These are phyloP conservation scores for Meteorus cinctellus DNA, from an alignment of 2,888 invertebrate species.

Conservation along the genomic window DNA sequence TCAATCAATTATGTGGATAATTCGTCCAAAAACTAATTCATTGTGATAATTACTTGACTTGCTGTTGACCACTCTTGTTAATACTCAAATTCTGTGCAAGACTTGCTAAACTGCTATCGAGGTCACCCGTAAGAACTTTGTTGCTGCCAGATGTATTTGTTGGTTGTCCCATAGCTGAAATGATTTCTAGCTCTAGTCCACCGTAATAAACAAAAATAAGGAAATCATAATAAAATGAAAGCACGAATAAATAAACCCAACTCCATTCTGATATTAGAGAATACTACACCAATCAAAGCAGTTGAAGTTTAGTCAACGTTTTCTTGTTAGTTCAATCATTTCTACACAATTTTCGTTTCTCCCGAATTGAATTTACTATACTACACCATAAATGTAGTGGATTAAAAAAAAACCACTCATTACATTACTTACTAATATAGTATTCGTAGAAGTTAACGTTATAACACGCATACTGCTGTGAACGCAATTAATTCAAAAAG, in stretches of 20 bases:
- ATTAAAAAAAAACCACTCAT: not conserved
- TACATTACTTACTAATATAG: not conserved
- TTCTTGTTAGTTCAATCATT: not conserved
- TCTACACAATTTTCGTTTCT: not conserved
- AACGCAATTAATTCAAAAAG: not conserved
- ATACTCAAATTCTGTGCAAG: conserved; percentile 94
- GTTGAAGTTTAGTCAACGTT: not conserved
- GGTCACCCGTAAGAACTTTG: conserved; percentile 91
- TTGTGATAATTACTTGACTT: conserved; percentile 81
- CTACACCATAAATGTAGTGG: conserved; percentile 43
- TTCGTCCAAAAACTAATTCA: conserved; percentile 23
- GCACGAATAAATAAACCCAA: not conserved
- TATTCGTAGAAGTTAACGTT: not conserved
- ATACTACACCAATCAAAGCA: conserved; percentile 27
- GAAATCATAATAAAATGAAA: conserved; percentile 76
- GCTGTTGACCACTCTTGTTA: conserved; percentile 82
- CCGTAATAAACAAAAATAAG: conserved; percentile 72
- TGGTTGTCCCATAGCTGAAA: conserved; percentile 66
- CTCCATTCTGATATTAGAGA: conserved; percentile 50
- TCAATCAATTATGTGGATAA: conserved; percentile 13
- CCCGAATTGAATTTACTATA: conserved; percentile 43
- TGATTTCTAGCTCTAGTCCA: conserved; percentile 65
- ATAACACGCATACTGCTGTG: not conserved
- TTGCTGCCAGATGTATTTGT: conserved; percentile 75
- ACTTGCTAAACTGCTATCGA: conserved; percentile 94